Base-by-base conservation (phyloP, 2,113 vertebrate genomes). In the Chitala chitala region DNA sequence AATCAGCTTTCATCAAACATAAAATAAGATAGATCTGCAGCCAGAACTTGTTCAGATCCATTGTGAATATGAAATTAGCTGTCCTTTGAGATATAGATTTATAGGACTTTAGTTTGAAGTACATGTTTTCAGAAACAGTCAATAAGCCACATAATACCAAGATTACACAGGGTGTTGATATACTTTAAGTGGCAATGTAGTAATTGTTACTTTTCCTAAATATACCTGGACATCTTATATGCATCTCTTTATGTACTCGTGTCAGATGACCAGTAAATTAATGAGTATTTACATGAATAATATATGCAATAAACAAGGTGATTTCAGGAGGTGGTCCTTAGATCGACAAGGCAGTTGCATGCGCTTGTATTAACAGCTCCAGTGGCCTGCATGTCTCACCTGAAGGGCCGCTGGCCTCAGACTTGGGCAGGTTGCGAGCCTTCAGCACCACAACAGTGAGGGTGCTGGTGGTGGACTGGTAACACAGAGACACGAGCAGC, bases 371-470 rank as follows among this genome's bases (percentile, higher is more conserved):
- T 53, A 15, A 3, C 22, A 1, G 17, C n/a, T 13, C 29, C 4
- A 26, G 5, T 24, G 12, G 7, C 10, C 38, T 40, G 24, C 44
- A 4, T 13, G 2, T n/a, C 78, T 87, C 88, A 98, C 95, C 95
- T 92, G 93, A 94, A 76, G 95, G 92, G 82, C 92, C 92, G 48
- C 91, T 93, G 74, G 91, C 90, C 77, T 98, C 94, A 51, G 91
- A 88, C 84, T 94, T 94, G 59, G 96, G 96, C 76, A 99, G 88
- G 78, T 99, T 95, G 20, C 96, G 92, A 26, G 97, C 97, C 90
- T 99, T 99, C 79, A 99, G 90, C 69, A 99, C 95, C 76, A 98
- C 97, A 73, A 98, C 96, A 6, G 94, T 99, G 77, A 99, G 91
- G 1, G 94, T 96, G 77, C 96, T 98, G 77, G 94, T 98, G 74